Evolutionary conservation across 2,113 vertebrate genomes (phyloP).

Genomic region (Melanerpes aurifrons): DNA sequence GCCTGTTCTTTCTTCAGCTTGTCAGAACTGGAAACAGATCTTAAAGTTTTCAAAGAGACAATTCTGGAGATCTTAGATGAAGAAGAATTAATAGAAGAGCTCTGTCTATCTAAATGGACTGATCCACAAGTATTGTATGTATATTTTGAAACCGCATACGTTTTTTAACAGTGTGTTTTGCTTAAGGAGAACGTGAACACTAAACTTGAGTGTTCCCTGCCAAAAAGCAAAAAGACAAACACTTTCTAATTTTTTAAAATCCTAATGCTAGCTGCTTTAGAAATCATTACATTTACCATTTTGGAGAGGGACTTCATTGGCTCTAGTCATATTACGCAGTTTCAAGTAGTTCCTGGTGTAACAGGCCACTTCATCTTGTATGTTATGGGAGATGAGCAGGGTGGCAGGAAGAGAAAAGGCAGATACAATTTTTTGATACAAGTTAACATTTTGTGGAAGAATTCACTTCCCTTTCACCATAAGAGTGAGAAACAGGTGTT

Average conservation of each 20-base stretch:
- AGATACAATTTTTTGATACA: not conserved
- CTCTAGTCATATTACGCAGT: not conserved
- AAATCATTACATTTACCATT: not conserved
- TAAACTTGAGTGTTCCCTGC: not conserved
- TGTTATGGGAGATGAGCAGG: not conserved
- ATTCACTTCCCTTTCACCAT: not conserved
- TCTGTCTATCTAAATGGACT: conserved; percentile 94
- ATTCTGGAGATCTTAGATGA: conserved; percentile 95
- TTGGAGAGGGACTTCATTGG: not conserved
- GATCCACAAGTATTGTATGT: conserved; percentile 92
- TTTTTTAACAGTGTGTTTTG: not conserved
- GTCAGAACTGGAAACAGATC: conserved; percentile 96
- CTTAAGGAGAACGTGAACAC: not conserved
- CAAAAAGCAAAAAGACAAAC: not conserved
- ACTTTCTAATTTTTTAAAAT: not conserved
- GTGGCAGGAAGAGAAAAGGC: not conserved
- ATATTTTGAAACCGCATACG: not conserved
- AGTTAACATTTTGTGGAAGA: not conserved
- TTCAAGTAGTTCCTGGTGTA: not conserved
- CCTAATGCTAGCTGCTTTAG: not conserved
- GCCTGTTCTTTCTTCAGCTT: conserved; percentile 79
- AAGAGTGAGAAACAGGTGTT: not conserved
- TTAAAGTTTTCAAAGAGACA: conserved; percentile 94
- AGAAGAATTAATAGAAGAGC: conserved; percentile 92
- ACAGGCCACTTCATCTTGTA: not conserved